Base-by-base conservation (phyloP, 2,797 vertebrate genomes). In the Microctenopoma steveboyesi region DNA sequence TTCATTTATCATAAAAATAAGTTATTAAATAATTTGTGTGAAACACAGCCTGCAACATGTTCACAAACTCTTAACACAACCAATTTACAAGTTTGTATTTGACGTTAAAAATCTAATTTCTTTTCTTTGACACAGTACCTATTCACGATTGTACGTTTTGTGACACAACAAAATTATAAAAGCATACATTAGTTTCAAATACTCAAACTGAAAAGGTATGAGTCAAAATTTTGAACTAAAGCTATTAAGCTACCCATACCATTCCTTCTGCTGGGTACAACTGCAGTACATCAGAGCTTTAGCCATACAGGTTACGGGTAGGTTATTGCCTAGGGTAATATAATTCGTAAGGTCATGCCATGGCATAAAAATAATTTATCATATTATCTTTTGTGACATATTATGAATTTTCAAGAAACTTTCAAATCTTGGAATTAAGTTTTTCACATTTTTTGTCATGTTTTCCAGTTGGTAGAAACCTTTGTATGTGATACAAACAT, bases 241-340 rank as follows among this genome's bases (percentile, higher is more conserved):
- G 45, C 13, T 18, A n/a, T 30, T 0, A 39, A 16, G 43, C 48
- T 48, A n/a, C 10, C 12, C 27, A 3, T 25, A 40, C 22, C 47
- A 13, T 69, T 52, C 69, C 64, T 64, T 47, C 76, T 76, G 64
- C 51, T 67, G 49, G 3, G 33, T 7, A 11, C 11, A 12, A 1
- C 3, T 30, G 3, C 4, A 35, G 2, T 4, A 8, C 48, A 18
- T 50, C 18, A 55, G 49, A 16, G n/a, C 13, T 40, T 28, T 2
- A 58, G 7, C 13, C 28, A 18, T 18, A 18, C 18, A 18, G 18
- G 18, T 18, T 18, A 18, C 18, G 18, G 18, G 18, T 18, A 18
- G 18, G 18, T 18, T 18, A 18, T 18, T 18, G 18, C 18, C 18
- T 18, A 18, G 18, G 18, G 18, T 18, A 18, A 18, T 18, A 18